These are phyloP conservation scores for Manduca sexta DNA, from an alignment of 1,140 invertebrate species.

Conservation along the genomic window DNA sequence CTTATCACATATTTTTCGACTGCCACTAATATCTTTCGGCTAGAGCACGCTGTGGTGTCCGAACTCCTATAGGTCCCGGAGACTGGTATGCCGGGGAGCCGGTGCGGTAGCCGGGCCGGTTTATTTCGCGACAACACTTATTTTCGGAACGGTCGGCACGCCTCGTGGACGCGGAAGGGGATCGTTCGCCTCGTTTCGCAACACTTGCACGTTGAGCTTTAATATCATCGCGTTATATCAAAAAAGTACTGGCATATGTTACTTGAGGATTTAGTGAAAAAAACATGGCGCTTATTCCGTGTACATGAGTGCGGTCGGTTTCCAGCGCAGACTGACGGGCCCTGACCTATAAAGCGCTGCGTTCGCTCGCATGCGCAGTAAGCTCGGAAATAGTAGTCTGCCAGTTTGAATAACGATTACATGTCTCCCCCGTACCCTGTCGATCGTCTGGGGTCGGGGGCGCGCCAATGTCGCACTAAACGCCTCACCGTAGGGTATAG, in stretches of 20 bases:
- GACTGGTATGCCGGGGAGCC: no score
- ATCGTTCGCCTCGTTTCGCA: conserved; percentile 11
- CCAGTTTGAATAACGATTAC: conserved; percentile 64
- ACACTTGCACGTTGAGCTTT: conserved; percentile 1
- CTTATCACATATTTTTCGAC: conserved; percentile 23
- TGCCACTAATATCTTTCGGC: no score
- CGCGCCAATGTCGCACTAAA: not conserved
- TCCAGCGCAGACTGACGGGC: conserved; percentile 54
- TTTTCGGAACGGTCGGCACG: conserved; percentile 25
- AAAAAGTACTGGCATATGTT: not conserved
- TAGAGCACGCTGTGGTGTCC: conserved; percentile 19
- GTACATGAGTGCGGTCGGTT: conserved; percentile 43
- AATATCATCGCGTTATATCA: conserved; percentile 9
- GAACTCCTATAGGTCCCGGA: conserved; percentile 1
- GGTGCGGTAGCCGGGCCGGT: conserved; percentile 11
- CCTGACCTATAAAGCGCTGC: conserved; percentile 56
- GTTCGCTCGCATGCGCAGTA: conserved; percentile 53
- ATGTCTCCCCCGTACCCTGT: conserved; percentile 38
- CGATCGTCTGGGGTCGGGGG: conserved; percentile 36
- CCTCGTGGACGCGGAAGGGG: conserved; percentile 18
- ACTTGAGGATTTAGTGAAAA: not conserved
- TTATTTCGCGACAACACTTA: conserved; percentile 22
- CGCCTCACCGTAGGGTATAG: not conserved
- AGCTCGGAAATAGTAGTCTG: conserved; percentile 47
- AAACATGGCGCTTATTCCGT: conserved; percentile 44